Percentiles rank a stretch among this genome's conserved stretches.
Evolutionary conservation across 2,888 invertebrate species (phyloP).

Genomic region (Antheraea yamamai): DNA sequence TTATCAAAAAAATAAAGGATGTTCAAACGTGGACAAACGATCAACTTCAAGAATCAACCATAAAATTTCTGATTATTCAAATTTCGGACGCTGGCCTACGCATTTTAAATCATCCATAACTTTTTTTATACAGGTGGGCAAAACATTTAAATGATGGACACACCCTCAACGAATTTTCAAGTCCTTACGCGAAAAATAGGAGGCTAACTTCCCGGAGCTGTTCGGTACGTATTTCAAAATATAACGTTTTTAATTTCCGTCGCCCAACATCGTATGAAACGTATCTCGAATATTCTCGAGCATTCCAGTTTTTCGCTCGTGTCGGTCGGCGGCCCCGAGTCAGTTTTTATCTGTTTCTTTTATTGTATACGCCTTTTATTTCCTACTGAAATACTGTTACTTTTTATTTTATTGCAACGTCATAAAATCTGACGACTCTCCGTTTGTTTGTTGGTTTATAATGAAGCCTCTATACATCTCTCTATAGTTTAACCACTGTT

Average conservation of each 20-base stretch:
- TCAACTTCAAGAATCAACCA: no score
- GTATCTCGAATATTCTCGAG: background rate
- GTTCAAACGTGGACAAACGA: no score
- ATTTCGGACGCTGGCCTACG: no score
- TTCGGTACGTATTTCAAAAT: background rate
- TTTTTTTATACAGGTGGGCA: no score
- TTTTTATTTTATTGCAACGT: constrained; percentile 2
- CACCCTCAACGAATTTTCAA: no score
- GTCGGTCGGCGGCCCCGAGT: constrained; percentile 2
- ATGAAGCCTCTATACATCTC: background rate
- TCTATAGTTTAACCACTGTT: background rate
- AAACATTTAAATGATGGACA: no score
- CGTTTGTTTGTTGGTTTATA: background rate
- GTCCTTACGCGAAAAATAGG: no score
- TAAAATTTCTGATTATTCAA: no score
- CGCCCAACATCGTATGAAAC: background rate
- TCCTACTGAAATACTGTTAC: background rate
- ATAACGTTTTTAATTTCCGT: background rate
- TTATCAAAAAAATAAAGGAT: no score
- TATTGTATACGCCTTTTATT: constrained; percentile 9
- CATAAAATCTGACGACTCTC: constrained; percentile 1
- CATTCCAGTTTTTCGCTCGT: constrained; percentile 6
- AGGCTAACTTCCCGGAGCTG: no score
- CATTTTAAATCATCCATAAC: no score
- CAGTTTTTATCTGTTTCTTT: constrained; percentile 19